phyloP scores from a whole-genome alignment of 2,113 vertebrate species.

The Synodontis membranacea region DNA sequence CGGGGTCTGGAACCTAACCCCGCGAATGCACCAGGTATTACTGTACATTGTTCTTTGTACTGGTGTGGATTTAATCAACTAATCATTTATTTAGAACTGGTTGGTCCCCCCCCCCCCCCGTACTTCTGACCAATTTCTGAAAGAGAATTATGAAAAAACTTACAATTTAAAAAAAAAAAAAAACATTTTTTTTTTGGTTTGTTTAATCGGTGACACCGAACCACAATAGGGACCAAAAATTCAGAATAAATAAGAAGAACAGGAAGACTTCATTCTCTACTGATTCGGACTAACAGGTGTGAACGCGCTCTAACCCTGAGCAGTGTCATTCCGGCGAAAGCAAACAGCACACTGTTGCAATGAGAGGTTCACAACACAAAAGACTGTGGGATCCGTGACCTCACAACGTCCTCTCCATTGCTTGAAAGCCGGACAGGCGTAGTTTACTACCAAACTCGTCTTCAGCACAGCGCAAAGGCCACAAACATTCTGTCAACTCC shows the following conservation, averaged over 20 bases:
- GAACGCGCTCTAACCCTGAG: background rate
- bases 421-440: background rate
- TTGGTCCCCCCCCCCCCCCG: background rate
- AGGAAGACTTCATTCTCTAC: background rate
- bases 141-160: background rate
- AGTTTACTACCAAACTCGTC: constrained; percentile 4
- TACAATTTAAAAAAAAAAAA: too few species aligned
- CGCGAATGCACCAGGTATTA: too few species aligned
- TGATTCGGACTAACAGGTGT: background rate
- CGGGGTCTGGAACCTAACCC: too few species aligned
- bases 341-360: too few species aligned
- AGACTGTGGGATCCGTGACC: background rate
- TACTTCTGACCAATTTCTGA: background rate
- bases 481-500: background rate
- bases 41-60: too few species aligned
- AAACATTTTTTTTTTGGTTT: background rate
- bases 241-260: background rate
- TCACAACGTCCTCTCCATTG: background rate
- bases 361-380: background rate
- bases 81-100: too few species aligned
- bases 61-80: too few species aligned
- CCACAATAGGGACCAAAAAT: background rate
- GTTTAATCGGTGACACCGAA: background rate
- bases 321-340: background rate
- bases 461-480: background rate